Evolutionary conservation across 1,140 invertebrate genomes (phyloP), one percentile per base, ranked within the genome.

Genomic region (Lepidurus apus): DNA sequence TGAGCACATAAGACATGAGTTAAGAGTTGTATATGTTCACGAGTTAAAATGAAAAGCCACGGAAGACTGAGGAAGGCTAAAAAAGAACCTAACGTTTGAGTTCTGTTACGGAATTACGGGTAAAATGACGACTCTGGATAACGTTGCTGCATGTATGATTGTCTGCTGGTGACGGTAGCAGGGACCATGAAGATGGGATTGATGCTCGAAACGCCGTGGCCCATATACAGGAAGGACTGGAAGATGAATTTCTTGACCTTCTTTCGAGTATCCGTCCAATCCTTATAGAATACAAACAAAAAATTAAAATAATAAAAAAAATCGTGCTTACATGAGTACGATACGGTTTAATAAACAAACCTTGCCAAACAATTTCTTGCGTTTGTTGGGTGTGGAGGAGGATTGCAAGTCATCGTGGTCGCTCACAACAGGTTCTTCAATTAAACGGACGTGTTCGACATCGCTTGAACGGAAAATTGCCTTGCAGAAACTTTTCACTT

Each of bases 391-490:
- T 13, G 53, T 21, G n/a, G 53, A 13, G 53, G 53, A 65, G 21
- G 53, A 65, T 65, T 65, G 53, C 53, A 65, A 65, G 53, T 65
- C 53, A 65, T 65, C 53, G 53, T 9, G 53, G 53, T 65, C 53
- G 17, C 21, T 65, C 21, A 21, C 9, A 21, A 65, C 6, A 65
- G 53, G 53, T 65, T 65, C 53, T 65, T 65, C 53, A 65, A 65
- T 65, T 65, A 65, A 65, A 65, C 53, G 53, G 53, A 65, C 53
- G 21, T 65, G 53, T 21, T 65, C 53, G 21, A 65, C 21, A 17
- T 65, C 53, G 13, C 53, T 65, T 13, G 53, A 65, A 65, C 53
- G 53, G n/a, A 65, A 65, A 65, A 65, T 65, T 13, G 53, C 53
- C 21, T 65, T 65, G 53, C 53, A 65, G 53, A 65, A 65, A 21